These are phyloP conservation scores for Promerops cafer DNA, from an alignment of 2,113 vertebrate species.

Conservation along the genomic window DNA sequence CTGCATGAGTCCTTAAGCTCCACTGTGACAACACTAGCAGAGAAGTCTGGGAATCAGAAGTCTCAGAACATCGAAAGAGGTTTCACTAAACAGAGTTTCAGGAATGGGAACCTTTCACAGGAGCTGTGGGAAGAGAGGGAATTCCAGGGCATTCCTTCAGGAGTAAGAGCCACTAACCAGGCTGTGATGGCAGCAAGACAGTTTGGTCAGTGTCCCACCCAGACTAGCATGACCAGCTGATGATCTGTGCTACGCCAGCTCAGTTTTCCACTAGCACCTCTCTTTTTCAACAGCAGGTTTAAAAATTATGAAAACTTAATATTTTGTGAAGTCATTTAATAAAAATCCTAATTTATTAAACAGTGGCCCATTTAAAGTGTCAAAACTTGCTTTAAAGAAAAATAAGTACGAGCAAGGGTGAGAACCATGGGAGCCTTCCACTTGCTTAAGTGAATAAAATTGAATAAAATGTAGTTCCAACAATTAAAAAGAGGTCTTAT, in stretches of 20 bases:
- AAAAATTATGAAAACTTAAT: conserved; percentile 15
- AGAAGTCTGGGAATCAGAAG: background rate
- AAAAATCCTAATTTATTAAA: conserved; percentile 46
- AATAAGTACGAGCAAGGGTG: background rate
- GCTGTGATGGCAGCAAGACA: background rate
- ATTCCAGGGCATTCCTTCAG: background rate
- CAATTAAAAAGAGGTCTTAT: background rate
- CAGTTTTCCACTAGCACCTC: background rate
- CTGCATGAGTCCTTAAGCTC: background rate
- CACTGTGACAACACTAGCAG: background rate
- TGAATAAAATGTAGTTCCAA: background rate
- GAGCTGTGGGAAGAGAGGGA: background rate
- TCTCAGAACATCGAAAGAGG: background rate
- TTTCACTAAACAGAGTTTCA: background rate
- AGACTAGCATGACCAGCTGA: background rate
- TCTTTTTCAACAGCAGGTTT: conserved; percentile 33
- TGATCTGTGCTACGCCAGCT: background rate
- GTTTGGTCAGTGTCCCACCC: background rate
- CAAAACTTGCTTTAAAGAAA: conserved; percentile 17
- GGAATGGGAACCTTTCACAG: background rate
- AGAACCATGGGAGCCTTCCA: background rate
- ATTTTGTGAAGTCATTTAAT: conserved; percentile 30
- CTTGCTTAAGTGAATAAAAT: background rate
- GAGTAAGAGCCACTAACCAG: background rate
- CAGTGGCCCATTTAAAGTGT: background rate